Conservation (phyloP, 2,797 vertebrate species). For the Epinephelus awoara region DNA sequence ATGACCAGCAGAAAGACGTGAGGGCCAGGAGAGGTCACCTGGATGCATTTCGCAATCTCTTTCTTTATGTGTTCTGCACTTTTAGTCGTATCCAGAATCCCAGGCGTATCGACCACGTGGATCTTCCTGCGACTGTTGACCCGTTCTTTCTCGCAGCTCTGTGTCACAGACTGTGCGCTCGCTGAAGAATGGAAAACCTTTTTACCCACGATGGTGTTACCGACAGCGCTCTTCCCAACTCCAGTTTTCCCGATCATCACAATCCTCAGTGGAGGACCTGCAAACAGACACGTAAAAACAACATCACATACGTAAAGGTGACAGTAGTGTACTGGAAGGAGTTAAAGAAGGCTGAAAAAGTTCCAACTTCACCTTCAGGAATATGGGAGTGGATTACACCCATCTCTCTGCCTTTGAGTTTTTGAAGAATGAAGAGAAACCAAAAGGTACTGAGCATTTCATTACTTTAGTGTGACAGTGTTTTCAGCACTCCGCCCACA, state of each 20-base stretch:
- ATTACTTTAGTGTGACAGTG: too few relatives aligned
- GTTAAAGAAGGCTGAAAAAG: not conserved
- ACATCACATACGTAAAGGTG: not conserved
- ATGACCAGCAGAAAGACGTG: constrained; percentile 58
- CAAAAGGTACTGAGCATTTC: too few relatives aligned
- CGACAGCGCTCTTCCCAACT: constrained; percentile 60
- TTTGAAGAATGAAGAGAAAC: too few relatives aligned
- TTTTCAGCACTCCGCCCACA: too few relatives aligned
- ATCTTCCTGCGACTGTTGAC: not conserved
- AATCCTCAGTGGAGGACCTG: constrained; percentile 54
- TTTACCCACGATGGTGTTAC: constrained; percentile 55
- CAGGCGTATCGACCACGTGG: constrained; percentile 49
- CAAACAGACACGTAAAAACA: not conserved
- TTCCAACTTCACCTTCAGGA: too few relatives aligned
- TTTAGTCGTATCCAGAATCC: constrained; percentile 50
- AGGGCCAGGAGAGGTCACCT: constrained; percentile 51
- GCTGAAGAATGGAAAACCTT: not conserved
- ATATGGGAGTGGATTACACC: too few relatives aligned
- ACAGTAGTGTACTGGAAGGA: not conserved
- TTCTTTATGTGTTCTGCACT: constrained; percentile 30
- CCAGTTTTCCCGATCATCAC: constrained; percentile 73
- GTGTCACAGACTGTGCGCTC: constrained; percentile 36
- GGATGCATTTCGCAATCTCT: constrained; percentile 59
- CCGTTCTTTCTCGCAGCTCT: constrained; percentile 19
- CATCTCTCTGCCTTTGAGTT: too few relatives aligned